Evolutionary conservation across 2,797 vertebrate species (phyloP).

Genomic region (Huso huso): DNA sequence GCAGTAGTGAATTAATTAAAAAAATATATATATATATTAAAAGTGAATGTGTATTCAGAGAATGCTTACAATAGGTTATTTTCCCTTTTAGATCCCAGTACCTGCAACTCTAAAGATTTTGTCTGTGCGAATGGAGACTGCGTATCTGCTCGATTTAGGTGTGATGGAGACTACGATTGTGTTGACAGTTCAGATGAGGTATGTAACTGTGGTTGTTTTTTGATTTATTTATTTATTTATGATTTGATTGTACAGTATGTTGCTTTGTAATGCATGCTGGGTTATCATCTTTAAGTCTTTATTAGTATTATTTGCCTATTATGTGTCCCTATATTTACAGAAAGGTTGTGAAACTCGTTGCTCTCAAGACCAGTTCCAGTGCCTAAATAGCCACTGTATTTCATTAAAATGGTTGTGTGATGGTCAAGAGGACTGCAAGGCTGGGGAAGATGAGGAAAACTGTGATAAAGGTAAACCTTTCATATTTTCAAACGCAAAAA

Average conservation of each 20-base stretch:
- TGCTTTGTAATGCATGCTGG: neutral
- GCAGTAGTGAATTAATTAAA: too few species aligned
- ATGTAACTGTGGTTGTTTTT: slow-evolving; percentile 21
- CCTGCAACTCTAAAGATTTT: slow-evolving; percentile 90
- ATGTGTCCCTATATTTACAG: slow-evolving; percentile 45
- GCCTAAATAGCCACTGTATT: slow-evolving; percentile 88
- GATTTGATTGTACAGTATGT: neutral
- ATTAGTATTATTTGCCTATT: neutral
- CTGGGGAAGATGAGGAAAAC: slow-evolving; percentile 86
- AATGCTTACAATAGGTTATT: too few species aligned
- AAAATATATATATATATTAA: too few species aligned
- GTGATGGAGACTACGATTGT: slow-evolving; percentile 94
- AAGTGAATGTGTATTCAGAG: too few species aligned
- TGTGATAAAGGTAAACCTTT: slow-evolving; percentile 40
- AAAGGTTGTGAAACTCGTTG: slow-evolving; percentile 86
- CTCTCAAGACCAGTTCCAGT: slow-evolving; percentile 86
- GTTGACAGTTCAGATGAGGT: slow-evolving; percentile 94
- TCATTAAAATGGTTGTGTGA: slow-evolving; percentile 87
- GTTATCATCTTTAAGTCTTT: neutral
- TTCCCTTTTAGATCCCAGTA: slow-evolving; percentile 73
- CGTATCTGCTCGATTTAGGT: slow-evolving; percentile 88
- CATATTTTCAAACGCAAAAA: too few species aligned
- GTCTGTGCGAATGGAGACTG: slow-evolving; percentile 89
- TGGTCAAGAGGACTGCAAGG: slow-evolving; percentile 90
- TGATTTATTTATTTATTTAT: neutral